phyloP scores from a whole-genome alignment of 2,113 vertebrate species.

The Solea solea region DNA sequence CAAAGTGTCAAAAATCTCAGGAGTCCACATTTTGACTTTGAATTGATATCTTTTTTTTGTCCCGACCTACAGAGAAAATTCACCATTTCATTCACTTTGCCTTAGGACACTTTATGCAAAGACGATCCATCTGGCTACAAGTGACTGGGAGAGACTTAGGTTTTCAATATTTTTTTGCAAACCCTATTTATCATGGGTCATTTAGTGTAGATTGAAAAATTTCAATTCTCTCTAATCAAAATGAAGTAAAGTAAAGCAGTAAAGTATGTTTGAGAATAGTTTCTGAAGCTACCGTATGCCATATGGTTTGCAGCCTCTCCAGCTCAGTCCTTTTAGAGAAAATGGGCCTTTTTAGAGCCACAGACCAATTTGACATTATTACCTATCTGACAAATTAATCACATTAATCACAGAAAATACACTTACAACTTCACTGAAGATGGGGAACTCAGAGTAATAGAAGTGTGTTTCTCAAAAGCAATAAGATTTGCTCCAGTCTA shows the following conservation, averaged over 20 bases:
- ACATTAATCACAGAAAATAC: constrained; percentile 62
- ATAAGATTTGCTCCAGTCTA: constrained; percentile 79
- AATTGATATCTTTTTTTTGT: no score
- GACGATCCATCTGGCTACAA: no score
- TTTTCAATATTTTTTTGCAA: no score
- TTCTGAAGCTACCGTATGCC: constrained; percentile 11
- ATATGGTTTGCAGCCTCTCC: constrained; percentile 58
- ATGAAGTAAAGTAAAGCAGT: no score
- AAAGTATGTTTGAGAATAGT: not conserved
- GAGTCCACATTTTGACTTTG: no score
- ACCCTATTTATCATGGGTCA: no score
- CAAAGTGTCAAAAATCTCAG: no score
- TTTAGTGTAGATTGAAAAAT: not conserved
- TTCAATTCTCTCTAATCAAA: no score
- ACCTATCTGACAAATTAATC: constrained; percentile 64
- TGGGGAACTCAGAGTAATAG: constrained; percentile 67
- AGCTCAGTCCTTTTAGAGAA: constrained; percentile 10
- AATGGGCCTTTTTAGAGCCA: constrained; percentile 26
- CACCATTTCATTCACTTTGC: no score
- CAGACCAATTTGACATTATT: constrained; percentile 50
- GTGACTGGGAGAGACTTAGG: no score
- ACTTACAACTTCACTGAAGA: constrained; percentile 70
- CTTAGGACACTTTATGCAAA: no score
- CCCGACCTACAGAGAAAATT: no score
- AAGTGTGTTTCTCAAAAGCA: constrained; percentile 71